Evolutionary conservation across 2,113 vertebrate genomes (phyloP).

Genomic region (Sphyrna mokarran): DNA sequence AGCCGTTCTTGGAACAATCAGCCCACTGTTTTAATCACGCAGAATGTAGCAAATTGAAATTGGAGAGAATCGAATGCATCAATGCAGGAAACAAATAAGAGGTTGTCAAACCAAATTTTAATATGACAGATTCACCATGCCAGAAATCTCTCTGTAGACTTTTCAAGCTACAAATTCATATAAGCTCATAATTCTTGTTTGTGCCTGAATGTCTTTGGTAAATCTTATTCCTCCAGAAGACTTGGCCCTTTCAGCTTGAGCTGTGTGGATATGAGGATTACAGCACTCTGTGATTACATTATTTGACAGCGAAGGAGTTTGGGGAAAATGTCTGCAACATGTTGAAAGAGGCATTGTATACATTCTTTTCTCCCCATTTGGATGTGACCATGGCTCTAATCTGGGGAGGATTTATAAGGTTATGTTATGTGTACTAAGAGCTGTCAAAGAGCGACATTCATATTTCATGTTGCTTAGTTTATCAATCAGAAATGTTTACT

Average conservation of each 20-base stretch:
- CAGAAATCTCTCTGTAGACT: conserved; percentile 6
- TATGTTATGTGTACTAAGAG: not conserved
- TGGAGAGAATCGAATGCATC: not conserved
- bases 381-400: not conserved
- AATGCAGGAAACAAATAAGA: not conserved
- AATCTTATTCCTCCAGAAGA: not conserved
- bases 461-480: conserved; percentile 30
- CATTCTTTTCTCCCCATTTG: not conserved
- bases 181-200: conserved; percentile 12
- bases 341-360: not conserved
- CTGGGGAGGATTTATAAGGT: conserved; percentile 1
- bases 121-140: not conserved
- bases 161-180: not conserved
- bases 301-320: not conserved
- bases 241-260: not conserved
- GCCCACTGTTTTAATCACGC: not conserved
- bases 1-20: not conserved
- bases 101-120: not conserved
- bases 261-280: not conserved
- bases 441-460: not conserved
- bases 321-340: conserved; percentile 18
- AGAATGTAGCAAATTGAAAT: not conserved
- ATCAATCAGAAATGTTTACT: conserved; percentile 19
- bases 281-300: conserved; percentile 10
- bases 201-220: not conserved